These are phyloP conservation scores for Heliconius hewitsoni DNA, from an alignment of 1,140 invertebrate species.

Conservation along the genomic window DNA sequence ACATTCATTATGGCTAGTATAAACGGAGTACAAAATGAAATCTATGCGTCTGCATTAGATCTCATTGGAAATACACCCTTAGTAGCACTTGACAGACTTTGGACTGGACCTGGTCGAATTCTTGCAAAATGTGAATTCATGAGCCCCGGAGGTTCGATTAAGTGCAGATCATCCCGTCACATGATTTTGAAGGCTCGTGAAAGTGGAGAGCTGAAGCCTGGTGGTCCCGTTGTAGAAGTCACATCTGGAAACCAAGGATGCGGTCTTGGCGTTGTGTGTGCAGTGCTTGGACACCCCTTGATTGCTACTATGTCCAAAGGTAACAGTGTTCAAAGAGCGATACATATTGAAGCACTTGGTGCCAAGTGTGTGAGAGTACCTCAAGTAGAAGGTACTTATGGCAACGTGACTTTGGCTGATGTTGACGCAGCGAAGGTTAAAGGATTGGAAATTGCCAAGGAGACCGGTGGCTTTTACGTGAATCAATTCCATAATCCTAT, in stretches of 20 bases:
- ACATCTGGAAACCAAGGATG: constrained; percentile 12
- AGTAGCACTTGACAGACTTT: constrained; percentile 63
- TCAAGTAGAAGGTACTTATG: constrained; percentile 4
- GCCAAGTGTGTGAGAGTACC: constrained; percentile 52
- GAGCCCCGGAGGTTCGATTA: constrained; percentile 45
- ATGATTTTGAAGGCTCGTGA: constrained; percentile 5
- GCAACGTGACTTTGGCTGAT: constrained; percentile 64
- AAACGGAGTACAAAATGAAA: constrained; percentile 46
- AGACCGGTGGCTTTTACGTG: constrained; percentile 56
- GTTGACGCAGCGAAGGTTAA: constrained; percentile 60
- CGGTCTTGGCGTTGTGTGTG: not conserved
- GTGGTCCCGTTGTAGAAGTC: not conserved
- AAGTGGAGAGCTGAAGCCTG: constrained; percentile 4
- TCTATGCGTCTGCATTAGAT: constrained; percentile 66
- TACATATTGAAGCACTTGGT: constrained; percentile 43
- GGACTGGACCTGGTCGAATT: constrained; percentile 66
- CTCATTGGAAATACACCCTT: constrained; percentile 71
- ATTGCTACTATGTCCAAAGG: constrained; percentile 45
- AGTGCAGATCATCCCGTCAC: constrained; percentile 1
- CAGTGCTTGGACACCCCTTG: constrained; percentile 45
- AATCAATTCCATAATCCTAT: constrained; percentile 66
- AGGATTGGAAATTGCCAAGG: constrained; percentile 45
- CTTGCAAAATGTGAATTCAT: constrained; percentile 51
- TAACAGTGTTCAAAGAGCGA: constrained; percentile 5
- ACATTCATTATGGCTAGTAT: not conserved